Evolutionary conservation across 2,797 vertebrate genomes (phyloP), one percentile per base, ranked within the genome.

Genomic region (Silurus lanzhouensis): DNA sequence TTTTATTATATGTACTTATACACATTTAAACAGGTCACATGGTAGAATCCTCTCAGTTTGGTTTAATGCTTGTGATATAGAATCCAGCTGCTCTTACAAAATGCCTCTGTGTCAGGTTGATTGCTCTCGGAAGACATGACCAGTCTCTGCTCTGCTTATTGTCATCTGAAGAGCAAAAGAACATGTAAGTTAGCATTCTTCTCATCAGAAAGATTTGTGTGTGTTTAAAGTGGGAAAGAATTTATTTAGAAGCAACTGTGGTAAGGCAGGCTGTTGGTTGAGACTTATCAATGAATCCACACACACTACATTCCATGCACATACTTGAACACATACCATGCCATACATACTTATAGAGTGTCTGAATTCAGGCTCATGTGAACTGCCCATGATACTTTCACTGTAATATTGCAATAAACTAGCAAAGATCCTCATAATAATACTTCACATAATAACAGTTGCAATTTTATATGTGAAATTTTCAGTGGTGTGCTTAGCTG

Each of bases 211-310:
- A 6, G 60, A 63, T 72, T 58, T 67, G 76, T 70, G 48, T 52
- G 48, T 52, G 48, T 52, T 19, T 78, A 68, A 70, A 58, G 17
- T 52, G 48, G 71, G 22, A 74, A 58, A 48, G 74, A 76, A 63
- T 64, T 60, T 84, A 25, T 75, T 76, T 48, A 19, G 52, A 87
- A 85, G 66, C 44, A 81, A 81, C 81, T 75, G 31, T 72, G 81
- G 57, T 63, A 74, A 86, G 55, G 64, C 72, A 78, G 81, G 83
- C 61, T 89, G 77, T 82, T 72, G 13, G n/a, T 85, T 83, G 82
- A 71, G 79, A 63, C 82, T 74, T 80, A 79, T 87, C 83, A 83
- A 46, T 67, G 63, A 57, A 10, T 38, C 78, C 80, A 83, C 71
- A 82, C 8, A 77, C 66, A 71, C 27, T 22, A n/a, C n/a, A 67